Evolutionary conservation across 1,140 invertebrate genomes (phyloP).

Genomic region (Teleogryllus occipitalis): DNA sequence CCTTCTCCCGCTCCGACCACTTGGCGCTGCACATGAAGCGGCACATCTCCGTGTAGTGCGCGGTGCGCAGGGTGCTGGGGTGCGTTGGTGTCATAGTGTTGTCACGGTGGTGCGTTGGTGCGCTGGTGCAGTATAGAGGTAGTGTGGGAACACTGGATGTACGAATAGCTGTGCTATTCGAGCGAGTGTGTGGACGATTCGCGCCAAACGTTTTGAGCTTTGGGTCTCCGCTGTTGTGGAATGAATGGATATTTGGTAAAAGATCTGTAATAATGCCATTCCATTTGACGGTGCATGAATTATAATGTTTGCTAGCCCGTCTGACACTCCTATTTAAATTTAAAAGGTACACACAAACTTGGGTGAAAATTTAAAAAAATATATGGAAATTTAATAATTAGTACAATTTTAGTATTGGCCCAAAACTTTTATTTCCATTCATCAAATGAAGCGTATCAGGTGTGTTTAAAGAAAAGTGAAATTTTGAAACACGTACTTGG

Average conservation of each 20-base stretch:
- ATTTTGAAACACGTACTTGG: too few species aligned
- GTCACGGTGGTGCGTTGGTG: background rate
- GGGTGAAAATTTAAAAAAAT: too few species aligned
- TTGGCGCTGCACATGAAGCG: conserved; percentile 57
- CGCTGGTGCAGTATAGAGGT: background rate
- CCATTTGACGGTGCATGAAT: too few species aligned
- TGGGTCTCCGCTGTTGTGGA: background rate
- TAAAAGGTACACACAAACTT: too few species aligned
- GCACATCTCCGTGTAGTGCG: conserved; percentile 42
- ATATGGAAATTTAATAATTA: too few species aligned
- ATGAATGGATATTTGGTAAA: background rate
- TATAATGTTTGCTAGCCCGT: too few species aligned
- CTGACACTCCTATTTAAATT: too few species aligned
- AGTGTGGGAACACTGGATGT: background rate
- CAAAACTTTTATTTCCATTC: too few species aligned
- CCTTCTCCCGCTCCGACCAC: conserved; percentile 57
- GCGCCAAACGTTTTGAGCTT: background rate
- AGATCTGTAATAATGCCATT: too few species aligned
- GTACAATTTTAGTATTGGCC: too few species aligned
- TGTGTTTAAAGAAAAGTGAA: too few species aligned
- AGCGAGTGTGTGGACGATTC: background rate
- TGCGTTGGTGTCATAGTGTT: background rate
- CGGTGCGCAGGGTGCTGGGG: background rate
- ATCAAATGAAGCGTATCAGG: too few species aligned
- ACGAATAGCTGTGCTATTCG: background rate